These are phyloP conservation scores for Mastacembelus armatus DNA, from an alignment of 2,797 vertebrate species.

Conservation along the genomic window DNA sequence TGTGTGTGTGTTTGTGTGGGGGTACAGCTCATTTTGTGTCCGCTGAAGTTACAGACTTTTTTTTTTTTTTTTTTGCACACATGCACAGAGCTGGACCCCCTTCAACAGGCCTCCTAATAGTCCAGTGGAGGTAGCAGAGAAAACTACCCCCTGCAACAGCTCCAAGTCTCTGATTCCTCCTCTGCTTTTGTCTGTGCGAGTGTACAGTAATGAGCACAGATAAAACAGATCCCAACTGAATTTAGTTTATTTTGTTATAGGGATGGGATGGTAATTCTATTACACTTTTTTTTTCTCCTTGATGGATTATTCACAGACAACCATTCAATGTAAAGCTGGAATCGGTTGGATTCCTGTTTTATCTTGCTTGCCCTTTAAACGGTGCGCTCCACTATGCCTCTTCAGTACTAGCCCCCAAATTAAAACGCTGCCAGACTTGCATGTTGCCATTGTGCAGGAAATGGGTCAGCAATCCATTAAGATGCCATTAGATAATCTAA, in stretches of 20 bases:
- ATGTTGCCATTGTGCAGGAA: conserved; percentile 93
- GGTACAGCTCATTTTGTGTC: conserved; percentile 80
- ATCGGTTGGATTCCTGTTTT: conserved; percentile 55
- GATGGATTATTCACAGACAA: conserved; percentile 47
- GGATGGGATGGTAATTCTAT: conserved; percentile 51
- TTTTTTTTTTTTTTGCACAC: conserved; percentile 55
- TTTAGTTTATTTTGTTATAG: conserved; percentile 49
- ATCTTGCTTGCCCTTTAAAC: conserved; percentile 56
- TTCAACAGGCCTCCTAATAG: no score
- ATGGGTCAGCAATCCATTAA: conserved; percentile 99
- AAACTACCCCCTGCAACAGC: no score
- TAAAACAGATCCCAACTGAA: conserved; percentile 48
- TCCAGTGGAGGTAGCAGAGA: no score
- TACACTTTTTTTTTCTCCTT: conserved; percentile 31
- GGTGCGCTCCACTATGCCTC: conserved; percentile 63
- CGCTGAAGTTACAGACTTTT: conserved; percentile 70
- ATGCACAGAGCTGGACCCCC: conserved; percentile 62
- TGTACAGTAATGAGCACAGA: conserved; percentile 56
- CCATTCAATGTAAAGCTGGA: conserved; percentile 48
- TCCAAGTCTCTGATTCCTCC: no score
- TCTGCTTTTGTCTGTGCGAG: conserved; percentile 34
- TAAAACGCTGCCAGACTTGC: conserved; percentile 91
- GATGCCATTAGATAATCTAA: conserved; percentile 99
- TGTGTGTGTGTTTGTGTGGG: conserved; percentile 30
- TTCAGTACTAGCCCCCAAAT: conserved; percentile 82